A percentile compares a stretch with the other conserved stretches of the same genome.
Conservation (phyloP, 2,797 vertebrate species). For the Micrastur ruficollis region DNA sequence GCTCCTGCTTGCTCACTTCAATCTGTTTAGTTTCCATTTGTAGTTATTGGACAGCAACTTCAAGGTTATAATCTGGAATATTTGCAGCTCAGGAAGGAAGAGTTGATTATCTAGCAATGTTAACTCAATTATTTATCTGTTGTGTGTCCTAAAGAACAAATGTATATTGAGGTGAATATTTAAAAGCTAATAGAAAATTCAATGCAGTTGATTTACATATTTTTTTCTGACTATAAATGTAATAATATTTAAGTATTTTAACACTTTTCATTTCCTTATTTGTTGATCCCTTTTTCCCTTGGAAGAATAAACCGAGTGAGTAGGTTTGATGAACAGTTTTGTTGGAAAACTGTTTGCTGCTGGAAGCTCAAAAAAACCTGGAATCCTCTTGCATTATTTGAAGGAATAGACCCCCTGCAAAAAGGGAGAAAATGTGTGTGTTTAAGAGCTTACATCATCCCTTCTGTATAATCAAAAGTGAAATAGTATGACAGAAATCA, state of each 20-base stretch:
- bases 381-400: background rate
- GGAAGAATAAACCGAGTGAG: constrained; percentile 32
- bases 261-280: background rate
- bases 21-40: background rate
- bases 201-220: background rate
- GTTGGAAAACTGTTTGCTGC: background rate
- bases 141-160: constrained; percentile 40
- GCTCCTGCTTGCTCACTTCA: background rate
- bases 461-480: background rate
- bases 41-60: background rate
- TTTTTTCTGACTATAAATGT: constrained; percentile 23
- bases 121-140: constrained; percentile 21
- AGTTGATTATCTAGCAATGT: background rate
- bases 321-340: background rate
- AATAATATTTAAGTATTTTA: constrained; percentile 47
- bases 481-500: background rate
- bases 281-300: background rate
- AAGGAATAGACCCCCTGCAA: background rate
- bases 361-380: background rate
- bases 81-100: constrained; percentile 37
- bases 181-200: constrained; percentile 39
- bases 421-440: background rate
- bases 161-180: constrained; percentile 42
- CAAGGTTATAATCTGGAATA: background rate
- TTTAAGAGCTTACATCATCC: background rate